phyloP scores from a whole-genome alignment of 2,888 invertebrate genomes.

The Caenorhabditis japonica region DNA sequence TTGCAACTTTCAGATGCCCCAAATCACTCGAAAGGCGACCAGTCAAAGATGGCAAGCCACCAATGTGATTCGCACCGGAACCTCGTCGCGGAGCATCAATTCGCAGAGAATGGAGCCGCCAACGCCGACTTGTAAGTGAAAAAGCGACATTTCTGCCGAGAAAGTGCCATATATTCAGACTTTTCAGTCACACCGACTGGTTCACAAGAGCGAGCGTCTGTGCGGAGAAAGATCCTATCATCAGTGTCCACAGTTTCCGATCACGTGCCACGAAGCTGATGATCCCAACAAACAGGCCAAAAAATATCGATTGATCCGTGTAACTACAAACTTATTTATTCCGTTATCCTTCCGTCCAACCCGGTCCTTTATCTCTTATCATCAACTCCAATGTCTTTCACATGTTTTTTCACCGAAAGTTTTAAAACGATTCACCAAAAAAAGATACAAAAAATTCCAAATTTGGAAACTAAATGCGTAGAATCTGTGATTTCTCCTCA shows the following conservation, averaged over 20 bases:
- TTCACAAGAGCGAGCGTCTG: constrained; percentile 42
- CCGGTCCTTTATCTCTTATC: not conserved
- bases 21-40: constrained; percentile 18
- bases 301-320: no score
- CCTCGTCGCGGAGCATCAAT: constrained; percentile 23
- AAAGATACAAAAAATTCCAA: constrained; percentile 23
- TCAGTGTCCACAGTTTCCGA: constrained; percentile 54
- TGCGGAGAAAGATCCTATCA: constrained; percentile 42
- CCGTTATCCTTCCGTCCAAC: not conserved
- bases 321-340: not conserved
- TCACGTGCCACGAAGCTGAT: not conserved
- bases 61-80: constrained; percentile 18
- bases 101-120: constrained; percentile 43
- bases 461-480: constrained; percentile 41
- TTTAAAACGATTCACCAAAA: constrained; percentile 1
- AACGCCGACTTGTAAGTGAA: constrained; percentile 52
- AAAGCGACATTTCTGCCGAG: not conserved
- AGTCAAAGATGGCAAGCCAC: constrained; percentile 30
- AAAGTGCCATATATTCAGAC: not conserved
- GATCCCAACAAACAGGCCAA: no score
- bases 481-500: constrained; percentile 44
- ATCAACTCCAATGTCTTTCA: constrained; percentile 18
- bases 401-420: constrained; percentile 8
- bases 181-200: constrained; percentile 47
- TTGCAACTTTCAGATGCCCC: constrained; percentile 32